phyloP scores from a whole-genome alignment of 2,113 vertebrate genomes.

The Rhombomys opimus region DNA sequence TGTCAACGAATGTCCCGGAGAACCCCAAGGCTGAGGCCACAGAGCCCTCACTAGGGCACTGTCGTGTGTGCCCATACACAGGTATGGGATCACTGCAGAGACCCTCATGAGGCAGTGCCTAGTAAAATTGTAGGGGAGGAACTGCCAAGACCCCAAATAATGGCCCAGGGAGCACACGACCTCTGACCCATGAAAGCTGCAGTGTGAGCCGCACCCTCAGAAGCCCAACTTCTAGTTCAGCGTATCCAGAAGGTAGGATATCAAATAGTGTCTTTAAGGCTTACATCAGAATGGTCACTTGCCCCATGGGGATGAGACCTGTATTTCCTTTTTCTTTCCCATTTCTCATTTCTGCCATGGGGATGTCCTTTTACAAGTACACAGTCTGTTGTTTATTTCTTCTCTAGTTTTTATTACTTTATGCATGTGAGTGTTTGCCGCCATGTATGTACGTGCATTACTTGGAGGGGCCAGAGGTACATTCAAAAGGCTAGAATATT shows the following conservation, averaged over 20 bases:
- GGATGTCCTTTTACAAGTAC: not conserved
- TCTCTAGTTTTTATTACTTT: not conserved
- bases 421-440: no score
- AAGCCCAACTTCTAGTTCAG: not conserved
- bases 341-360: not conserved
- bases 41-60: not conserved
- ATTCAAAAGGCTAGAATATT: not conserved
- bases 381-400: not conserved
- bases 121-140: not conserved
- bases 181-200: not conserved
- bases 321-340: not conserved
- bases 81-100: not conserved
- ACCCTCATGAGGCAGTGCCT: not conserved
- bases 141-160: no score
- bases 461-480: not conserved
- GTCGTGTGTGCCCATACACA: not conserved
- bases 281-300: not conserved
- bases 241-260: not conserved
- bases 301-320: not conserved
- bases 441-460: no score
- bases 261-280: not conserved
- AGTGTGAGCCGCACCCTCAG: rapidly evolving
- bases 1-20: not conserved
- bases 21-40: not conserved
- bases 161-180: not conserved